Conservation (phyloP, 2,113 vertebrate genomes). For the Saimiri boliviensis region DNA sequence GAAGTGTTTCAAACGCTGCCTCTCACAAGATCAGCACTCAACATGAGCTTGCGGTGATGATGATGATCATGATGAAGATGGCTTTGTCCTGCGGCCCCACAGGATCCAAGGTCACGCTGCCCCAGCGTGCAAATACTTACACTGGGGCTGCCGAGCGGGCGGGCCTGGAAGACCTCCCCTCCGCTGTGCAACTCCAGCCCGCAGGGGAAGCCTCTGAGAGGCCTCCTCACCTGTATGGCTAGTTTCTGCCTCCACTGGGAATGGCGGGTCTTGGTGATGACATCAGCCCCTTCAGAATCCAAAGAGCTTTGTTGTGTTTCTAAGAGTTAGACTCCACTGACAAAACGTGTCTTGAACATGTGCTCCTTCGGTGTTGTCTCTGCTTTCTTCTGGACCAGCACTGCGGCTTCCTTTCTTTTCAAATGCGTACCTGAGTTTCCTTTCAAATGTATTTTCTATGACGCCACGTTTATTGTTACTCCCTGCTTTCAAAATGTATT, state of each 20-base stretch:
- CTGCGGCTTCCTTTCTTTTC: not conserved
- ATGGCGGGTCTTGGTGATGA: not conserved
- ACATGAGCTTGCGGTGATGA: not conserved
- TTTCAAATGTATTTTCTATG: not conserved
- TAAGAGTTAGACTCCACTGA: not conserved
- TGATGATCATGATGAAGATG: not conserved
- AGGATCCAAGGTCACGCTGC: not conserved
- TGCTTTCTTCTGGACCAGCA: not conserved
- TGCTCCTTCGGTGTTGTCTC: not conserved
- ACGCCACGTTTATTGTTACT: not conserved
- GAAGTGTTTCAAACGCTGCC: not conserved
- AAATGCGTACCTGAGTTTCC: not conserved
- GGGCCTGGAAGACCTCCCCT: not conserved
- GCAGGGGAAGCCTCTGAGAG: not conserved
- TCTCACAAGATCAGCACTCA: not conserved
- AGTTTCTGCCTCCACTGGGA: not conserved
- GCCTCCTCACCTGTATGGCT: not conserved
- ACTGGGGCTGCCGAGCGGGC: not conserved
- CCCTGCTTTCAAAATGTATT: not conserved
- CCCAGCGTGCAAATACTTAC: rapidly evolving
- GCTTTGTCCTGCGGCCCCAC: not conserved
- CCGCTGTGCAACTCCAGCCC: not conserved
- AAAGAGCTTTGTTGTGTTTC: not conserved
- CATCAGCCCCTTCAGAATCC: not conserved
- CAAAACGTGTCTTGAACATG: not conserved